These are phyloP conservation scores for Maylandia zebra DNA, from an alignment of 2,113 vertebrate genomes.

Conservation along the genomic window DNA sequence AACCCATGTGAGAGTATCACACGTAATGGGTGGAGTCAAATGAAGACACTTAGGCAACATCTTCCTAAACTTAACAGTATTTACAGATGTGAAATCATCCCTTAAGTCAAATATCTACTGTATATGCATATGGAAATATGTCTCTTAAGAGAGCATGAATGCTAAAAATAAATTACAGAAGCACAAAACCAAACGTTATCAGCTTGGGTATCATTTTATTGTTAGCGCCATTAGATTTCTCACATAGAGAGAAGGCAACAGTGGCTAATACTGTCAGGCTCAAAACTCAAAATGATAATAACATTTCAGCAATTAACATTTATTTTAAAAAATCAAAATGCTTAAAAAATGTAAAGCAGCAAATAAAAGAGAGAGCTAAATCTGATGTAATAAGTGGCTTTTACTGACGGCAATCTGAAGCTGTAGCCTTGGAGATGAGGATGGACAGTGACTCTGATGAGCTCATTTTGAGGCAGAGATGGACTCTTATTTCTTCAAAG, in stretches of 20 bases:
- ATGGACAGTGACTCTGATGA: background rate
- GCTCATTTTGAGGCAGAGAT: background rate
- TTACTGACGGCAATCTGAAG: background rate
- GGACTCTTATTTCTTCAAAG: background rate
- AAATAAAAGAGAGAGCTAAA: background rate
- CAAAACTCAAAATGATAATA: background rate
- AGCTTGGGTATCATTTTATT: background rate
- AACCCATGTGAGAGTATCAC: background rate
- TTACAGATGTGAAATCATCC: background rate
- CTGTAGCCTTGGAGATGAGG: background rate
- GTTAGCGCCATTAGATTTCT: background rate
- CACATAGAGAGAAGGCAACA: background rate
- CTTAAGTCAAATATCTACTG: background rate
- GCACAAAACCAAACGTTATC: background rate
- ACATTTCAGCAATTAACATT: background rate
- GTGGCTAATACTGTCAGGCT: background rate
- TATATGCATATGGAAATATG: background rate
- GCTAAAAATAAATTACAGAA: background rate
- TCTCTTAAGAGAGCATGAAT: background rate
- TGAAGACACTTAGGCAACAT: background rate
- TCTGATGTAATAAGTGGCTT: background rate
- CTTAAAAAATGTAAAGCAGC: background rate
- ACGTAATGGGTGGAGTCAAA: background rate
- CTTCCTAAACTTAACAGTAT: background rate
- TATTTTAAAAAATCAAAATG: background rate